A percentile compares a stretch with the other conserved stretches of the same genome.
These are phyloP conservation scores for Atethmia centrago DNA, from an alignment of 2,888 invertebrate genomes.

Conservation along the genomic window DNA sequence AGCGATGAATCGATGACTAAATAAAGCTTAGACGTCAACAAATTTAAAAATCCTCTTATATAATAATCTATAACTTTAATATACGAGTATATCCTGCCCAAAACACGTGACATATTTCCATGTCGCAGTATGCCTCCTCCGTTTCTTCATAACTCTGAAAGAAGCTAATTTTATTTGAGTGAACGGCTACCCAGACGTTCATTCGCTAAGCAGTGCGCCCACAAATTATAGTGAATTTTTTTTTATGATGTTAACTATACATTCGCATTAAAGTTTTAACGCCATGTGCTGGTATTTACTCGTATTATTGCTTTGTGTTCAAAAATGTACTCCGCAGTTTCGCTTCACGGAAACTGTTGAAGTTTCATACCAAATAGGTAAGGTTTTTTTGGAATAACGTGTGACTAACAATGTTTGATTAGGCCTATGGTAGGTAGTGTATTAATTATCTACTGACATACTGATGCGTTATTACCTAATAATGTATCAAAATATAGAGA, in stretches of 20 bases:
- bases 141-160: conserved; percentile 59
- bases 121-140: conserved; percentile 61
- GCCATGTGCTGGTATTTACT: conserved; percentile 70
- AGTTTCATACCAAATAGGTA: conserved; percentile 81
- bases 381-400: conserved; percentile 50
- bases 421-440: fast-evolving
- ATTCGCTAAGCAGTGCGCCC: conserved; percentile 64
- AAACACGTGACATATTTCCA: conserved; percentile 2
- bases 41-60: not conserved
- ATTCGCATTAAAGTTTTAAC: conserved; percentile 55
- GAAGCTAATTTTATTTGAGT: conserved; percentile 73
- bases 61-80: not conserved
- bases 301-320: conserved; percentile 64
- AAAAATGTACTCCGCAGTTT: conserved; percentile 72
- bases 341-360: conserved; percentile 68
- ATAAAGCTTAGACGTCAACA: not conserved
- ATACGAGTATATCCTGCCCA: not conserved
- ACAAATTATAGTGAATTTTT: conserved; percentile 57
- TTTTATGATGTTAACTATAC: conserved; percentile 50
- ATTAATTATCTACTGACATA: not conserved
- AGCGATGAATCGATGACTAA: conserved; percentile 29
- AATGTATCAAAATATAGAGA: not conserved
- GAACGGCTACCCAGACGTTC: conserved; percentile 71
- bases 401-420: not conserved
- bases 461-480: not conserved